Conservation (phyloP, 2,113 vertebrate genomes). For the Sorex araneus region DNA sequence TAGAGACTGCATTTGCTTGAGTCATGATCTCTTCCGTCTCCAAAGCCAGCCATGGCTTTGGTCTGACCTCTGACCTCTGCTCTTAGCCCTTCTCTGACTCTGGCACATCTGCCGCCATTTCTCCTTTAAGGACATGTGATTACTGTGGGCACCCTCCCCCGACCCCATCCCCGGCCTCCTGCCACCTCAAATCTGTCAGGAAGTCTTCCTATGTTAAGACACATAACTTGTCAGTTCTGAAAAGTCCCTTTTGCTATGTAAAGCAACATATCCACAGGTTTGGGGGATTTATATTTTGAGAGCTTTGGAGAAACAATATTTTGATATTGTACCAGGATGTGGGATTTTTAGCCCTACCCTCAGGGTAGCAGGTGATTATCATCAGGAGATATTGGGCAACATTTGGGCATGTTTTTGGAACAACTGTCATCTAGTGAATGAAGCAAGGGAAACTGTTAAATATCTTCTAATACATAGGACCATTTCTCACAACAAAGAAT, state of each 20-base stretch:
- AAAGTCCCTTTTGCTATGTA: neutral
- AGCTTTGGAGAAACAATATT: neutral
- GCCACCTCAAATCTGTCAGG: neutral
- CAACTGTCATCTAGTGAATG: neutral
- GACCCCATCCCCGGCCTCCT: no score
- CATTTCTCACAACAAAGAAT: slow-evolving; percentile 2
- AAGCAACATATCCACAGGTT: neutral
- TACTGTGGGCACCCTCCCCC: neutral
- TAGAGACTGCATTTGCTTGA: neutral
- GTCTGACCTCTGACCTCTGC: neutral
- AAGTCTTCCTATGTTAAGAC: neutral
- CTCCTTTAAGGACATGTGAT: neutral
- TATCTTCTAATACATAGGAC: neutral
- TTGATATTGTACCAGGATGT: neutral
- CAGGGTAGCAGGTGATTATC: neutral
- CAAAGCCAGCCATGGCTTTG: neutral
- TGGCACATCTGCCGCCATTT: neutral
- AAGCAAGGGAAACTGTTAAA: neutral
- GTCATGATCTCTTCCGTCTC: neutral
- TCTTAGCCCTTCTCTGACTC: neutral
- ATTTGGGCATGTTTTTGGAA: neutral
- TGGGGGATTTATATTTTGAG: neutral
- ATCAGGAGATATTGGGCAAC: slow-evolving; percentile 8
- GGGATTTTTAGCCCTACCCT: neutral
- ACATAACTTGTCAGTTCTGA: neutral